Percentiles rank a stretch among this genome's conserved stretches.
Conservation (phyloP, 2,888 invertebrate genomes). For the Tortricodes alternella region DNA sequence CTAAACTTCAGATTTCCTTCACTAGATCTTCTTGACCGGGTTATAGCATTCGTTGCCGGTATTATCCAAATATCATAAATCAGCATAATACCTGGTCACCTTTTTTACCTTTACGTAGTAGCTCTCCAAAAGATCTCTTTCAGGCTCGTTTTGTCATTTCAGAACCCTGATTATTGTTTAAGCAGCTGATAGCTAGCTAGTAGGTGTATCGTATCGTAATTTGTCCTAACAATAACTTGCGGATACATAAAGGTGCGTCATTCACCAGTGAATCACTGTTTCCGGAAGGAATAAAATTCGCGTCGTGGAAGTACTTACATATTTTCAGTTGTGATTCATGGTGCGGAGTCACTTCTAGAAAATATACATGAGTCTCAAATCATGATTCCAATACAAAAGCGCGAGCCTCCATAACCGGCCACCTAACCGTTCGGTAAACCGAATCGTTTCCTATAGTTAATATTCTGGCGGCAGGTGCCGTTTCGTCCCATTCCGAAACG, state of each 20-base stretch:
- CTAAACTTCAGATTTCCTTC: constrained; percentile 58
- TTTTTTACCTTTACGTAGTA: too few relatives aligned
- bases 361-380: background rate
- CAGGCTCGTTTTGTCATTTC: background rate
- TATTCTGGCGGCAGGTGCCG: constrained; percentile 46
- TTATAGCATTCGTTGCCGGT: constrained; percentile 42
- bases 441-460: constrained; percentile 45
- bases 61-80: too few relatives aligned
- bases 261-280: constrained; percentile 24
- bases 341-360: constrained; percentile 12
- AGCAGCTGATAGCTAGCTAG: background rate
- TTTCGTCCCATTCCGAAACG: constrained; percentile 3
- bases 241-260: constrained; percentile 20
- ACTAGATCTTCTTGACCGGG: constrained; percentile 68
- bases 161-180: background rate
- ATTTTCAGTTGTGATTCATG: constrained; percentile 19
- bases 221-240: constrained; percentile 9
- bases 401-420: constrained; percentile 1
- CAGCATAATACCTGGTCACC: too few relatives aligned
- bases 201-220: background rate
- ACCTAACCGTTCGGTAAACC: constrained; percentile 37
- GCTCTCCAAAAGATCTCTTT: background rate
- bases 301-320: constrained; percentile 23
- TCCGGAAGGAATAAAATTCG: constrained; percentile 21
- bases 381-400: background rate